Evolutionary conservation across 2,888 invertebrate genomes (phyloP), one percentile per base, ranked within the genome.

Genomic region (Cheilosia grossa): DNA sequence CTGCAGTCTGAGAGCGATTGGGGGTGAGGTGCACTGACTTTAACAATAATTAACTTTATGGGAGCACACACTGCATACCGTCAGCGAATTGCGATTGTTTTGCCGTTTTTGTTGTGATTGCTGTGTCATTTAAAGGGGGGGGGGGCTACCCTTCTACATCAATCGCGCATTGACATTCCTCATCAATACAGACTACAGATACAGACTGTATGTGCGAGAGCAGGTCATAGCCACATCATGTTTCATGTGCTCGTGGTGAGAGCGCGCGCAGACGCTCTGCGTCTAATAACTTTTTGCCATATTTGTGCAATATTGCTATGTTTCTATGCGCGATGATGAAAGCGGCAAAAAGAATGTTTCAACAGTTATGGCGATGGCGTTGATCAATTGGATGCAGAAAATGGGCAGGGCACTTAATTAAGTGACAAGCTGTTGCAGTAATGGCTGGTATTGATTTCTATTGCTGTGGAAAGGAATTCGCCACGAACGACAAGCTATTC

Each of bases 1-100:
- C 27, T 15, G 15, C 6, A 24, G 3, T 21, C 13, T 27, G 33
- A 2, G 40, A 24, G 15, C 24, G 30, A 58, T 81, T 72, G 85
- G 81, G 81, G 85, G 85, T 81, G 85, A 75, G 75, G 85, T 77
- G 77, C 66, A 67, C 85, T 81, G 81, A 81, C 85, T 81, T 75
- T 85, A 85, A 85, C 81, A 85, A 85, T 85, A 85, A 85, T 85
- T 85, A 85, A 81, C 81, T 85, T 81, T 81, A 85, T 85, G 85
- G 81, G 85, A 85, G 81, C 81, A 81, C 75, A 27, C 30, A 30
- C 30, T 30, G 30, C 30, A 27, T 10, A 33, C 33, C 85, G 72
- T 85, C 81, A 66, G 75, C 75, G 67, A 85, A 81, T 85, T 81
- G 61, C 81, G 70, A 81, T 85, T 75, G 85, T 85, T 66, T 72